A percentile compares a stretch with the other conserved stretches of the same genome.
Conservation (phyloP, 2,797 vertebrate genomes). For the Pelodytes ibericus region DNA sequence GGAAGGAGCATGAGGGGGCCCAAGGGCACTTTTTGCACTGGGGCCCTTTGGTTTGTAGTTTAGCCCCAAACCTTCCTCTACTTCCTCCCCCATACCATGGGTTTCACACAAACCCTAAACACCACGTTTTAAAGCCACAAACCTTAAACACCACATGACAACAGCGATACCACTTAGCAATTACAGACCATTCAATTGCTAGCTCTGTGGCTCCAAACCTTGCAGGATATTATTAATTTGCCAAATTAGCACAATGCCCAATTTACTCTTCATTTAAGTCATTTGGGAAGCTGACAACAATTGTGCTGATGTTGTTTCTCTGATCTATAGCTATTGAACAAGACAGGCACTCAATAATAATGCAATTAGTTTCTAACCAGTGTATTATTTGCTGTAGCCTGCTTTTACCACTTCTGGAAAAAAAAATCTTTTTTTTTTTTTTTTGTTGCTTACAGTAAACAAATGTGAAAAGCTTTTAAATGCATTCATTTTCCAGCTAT, state of each 20-base stretch:
- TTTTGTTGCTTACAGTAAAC: constrained; percentile 59
- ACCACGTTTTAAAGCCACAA: neutral
- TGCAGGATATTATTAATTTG: constrained; percentile 84
- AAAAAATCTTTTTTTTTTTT: constrained; percentile 1
- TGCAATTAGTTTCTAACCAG: constrained; percentile 80
- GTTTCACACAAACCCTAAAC: neutral
- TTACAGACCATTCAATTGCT: constrained; percentile 13
- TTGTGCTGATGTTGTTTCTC: constrained; percentile 83
- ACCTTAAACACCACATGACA: neutral
- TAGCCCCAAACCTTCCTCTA: too few species aligned
- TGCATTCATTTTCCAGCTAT: constrained; percentile 41
- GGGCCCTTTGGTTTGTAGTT: too few species aligned
- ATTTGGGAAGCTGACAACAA: constrained; percentile 75
- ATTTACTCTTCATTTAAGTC: constrained; percentile 78
- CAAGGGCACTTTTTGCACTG: too few species aligned
- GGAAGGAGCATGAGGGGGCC: too few species aligned
- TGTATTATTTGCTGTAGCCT: constrained; percentile 64
- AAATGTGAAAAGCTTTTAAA: constrained; percentile 51
- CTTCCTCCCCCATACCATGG: too few species aligned
- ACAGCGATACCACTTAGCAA: neutral
- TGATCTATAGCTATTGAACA: constrained; percentile 80
- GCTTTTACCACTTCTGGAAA: constrained; percentile 50
- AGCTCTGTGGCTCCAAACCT: neutral
- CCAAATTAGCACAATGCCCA: constrained; percentile 84
- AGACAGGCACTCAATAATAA: constrained; percentile 83